A percentile compares a stretch with the other conserved stretches of the same genome.
Evolutionary conservation across 2,113 vertebrate genomes (phyloP).

Genomic region (Nothobranchius kuhntae): DNA sequence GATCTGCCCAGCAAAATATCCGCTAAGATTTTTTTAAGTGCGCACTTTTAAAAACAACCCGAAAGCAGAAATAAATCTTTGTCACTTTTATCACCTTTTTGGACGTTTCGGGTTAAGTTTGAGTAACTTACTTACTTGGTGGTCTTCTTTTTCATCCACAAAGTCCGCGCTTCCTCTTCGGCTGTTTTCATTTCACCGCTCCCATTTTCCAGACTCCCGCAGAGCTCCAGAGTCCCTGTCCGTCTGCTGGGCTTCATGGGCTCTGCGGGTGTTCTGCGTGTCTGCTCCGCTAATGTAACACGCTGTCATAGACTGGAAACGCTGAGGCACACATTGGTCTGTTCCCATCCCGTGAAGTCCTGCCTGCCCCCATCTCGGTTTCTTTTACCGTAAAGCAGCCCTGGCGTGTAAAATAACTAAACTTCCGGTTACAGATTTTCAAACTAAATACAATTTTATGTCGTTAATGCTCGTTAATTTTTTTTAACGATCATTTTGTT

Average conservation of each 20-base stretch:
- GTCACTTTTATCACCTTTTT: not conserved
- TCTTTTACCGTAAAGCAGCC: not conserved
- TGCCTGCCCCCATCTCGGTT: slow-evolving; percentile 19
- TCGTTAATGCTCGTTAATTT: too few relatives aligned
- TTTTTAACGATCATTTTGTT: too few relatives aligned
- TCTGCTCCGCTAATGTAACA: not conserved
- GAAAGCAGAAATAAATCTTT: too few relatives aligned
- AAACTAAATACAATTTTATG: slow-evolving; percentile 36
- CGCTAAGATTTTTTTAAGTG: not conserved
- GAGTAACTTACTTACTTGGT: slow-evolving; percentile 51
- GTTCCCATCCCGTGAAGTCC: slow-evolving; percentile 55
- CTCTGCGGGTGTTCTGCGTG: not conserved
- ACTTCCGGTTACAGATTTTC: slow-evolving; percentile 16
- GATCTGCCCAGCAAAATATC: slow-evolving; percentile 44
- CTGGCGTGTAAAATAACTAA: not conserved
- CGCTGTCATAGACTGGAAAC: slow-evolving; percentile 23
- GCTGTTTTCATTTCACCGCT: slow-evolving; percentile 67
- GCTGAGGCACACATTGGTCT: slow-evolving; percentile 25
- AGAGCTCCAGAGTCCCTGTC: slow-evolving; percentile 27
- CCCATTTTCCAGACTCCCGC: slow-evolving; percentile 57
- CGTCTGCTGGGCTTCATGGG: slow-evolving; percentile 22
- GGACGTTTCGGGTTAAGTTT: not conserved
- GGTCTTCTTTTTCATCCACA: slow-evolving; percentile 29
- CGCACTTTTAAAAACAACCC: too few relatives aligned
- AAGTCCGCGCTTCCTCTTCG: slow-evolving; percentile 22